Percentiles rank a stretch among this genome's conserved stretches.
Conservation (phyloP, 1,140 invertebrate species). For the Onthophagus taurus region DNA sequence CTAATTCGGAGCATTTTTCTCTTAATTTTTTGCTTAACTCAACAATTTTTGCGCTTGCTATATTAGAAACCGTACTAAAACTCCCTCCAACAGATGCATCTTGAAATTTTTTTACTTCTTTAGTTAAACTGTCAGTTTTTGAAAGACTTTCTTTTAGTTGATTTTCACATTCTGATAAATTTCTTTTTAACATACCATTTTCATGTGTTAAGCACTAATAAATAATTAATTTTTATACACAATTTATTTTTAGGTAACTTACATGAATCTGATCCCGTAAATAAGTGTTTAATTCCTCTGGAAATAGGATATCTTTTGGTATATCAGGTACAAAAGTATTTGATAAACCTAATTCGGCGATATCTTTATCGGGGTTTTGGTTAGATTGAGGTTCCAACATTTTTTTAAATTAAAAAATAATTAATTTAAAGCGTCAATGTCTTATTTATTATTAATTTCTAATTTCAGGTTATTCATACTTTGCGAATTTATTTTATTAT, state of each 20-base stretch:
- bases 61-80: slow-evolving; percentile 16
- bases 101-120: slow-evolving; percentile 21
- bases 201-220: slow-evolving; percentile 35
- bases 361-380: background rate
- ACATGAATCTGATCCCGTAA: slow-evolving; percentile 34
- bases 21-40: slow-evolving; percentile 41
- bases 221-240: slow-evolving; percentile 7
- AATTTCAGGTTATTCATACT: too few species aligned
- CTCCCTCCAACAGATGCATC: slow-evolving; percentile 9
- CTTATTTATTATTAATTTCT: too few species aligned
- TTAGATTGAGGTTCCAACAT: background rate
- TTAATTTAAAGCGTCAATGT: too few species aligned
- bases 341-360: slow-evolving; percentile 14
- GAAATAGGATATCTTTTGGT: slow-evolving; percentile 29
- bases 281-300: slow-evolving; percentile 32
- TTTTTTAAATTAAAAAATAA: background rate
- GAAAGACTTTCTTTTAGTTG: slow-evolving; percentile 15
- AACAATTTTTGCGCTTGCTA: slow-evolving; percentile 37
- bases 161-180: slow-evolving; percentile 20
- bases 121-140: slow-evolving; percentile 17
- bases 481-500: too few species aligned
- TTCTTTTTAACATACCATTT: slow-evolving; percentile 32
- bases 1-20: slow-evolving; percentile 39
- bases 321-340: slow-evolving; percentile 15
- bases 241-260: slow-evolving; percentile 8